Evolutionary conservation across 1,140 invertebrate genomes (phyloP), one percentile per base, ranked within the genome.

Genomic region (Drosophila ficusphila): DNA sequence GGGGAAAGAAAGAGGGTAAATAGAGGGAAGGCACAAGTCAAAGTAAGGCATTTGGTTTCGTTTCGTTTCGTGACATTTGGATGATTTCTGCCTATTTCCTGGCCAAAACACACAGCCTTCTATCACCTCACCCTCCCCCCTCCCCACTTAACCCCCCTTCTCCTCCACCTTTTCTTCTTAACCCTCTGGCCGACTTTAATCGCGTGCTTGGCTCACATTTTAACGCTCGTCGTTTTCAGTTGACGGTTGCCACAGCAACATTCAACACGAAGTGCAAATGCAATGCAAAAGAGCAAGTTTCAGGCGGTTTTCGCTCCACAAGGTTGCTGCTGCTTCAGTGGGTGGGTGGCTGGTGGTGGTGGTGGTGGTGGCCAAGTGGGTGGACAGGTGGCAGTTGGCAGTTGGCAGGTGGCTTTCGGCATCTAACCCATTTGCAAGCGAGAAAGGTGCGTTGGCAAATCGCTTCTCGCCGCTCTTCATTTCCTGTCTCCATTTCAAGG

Each of bases 1-100:
- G 3, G 12, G 16, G 33, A 14, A 34, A 12, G 16, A 12, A 14
- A 34, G 5, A 6, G 18, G 38, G 18, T 9, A 19, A 42, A 23
- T 23, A 18, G 29, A 65, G 76, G 48, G 58, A n/a, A n/a, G 58
- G 42, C 57, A 39, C 34, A 47, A 52, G 33, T 49, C 61, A 46
- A 72, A 69, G 56, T 56, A 77, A 58, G 52, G 61, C 69, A 68
- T 67, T 83, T 83, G 70, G 70, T 72, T 86, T 71, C 61, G 61
- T 62, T 67, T 69, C 57, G 48, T 74, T 74, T 62, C 72, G 76
- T 85, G 81, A 76, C 81, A 85, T 85, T 85, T 86, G 67, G 81
- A 73, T 85, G 76, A 85, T 86, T 85, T 85, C 76, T 86, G 81
- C 81, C 71, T 83, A 83, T 85, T 83, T 85, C 71, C 71, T 65